Evolutionary conservation across 2,888 invertebrate species (phyloP), one percentile per base, ranked within the genome.

Genomic region (Oscheius onirici): DNA sequence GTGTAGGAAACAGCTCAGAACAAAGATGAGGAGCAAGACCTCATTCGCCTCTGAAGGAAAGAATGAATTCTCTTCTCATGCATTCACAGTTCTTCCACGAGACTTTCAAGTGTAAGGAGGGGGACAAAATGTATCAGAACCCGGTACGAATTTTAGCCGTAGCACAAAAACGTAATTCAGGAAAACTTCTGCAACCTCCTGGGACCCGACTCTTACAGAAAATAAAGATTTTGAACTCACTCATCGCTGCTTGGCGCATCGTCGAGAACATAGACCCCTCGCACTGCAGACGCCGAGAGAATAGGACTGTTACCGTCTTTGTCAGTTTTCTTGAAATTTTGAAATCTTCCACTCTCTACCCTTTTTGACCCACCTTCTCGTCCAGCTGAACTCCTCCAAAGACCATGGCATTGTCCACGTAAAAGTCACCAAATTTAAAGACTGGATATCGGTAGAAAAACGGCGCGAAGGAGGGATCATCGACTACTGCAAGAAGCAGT

Each of bases 381-480:
- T 69, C 73, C 15, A 11, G 57, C 13, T 49, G 69, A 2, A 87
- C 87, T 0, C 79, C 77, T 1, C 87, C 87, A 71, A 87, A 86
- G 20, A 86, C 75, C 28, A 84, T 46, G 0, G 86, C 83, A 67
- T 87, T 87, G 68, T 87, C 87, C 22, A 87, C 69, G 0, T 78
- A 76, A 8, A 79, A 70, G 58, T 86, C 83, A n/a, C 75, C 75
- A 57, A 86, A 72, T 44, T 74, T 71, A 3, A 86, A 68, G 41
- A 73, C 71, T 2, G 87, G 86, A 69, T 87, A 87, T 1, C 81
- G 70, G 10, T 78, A 75, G 28, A 81, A 69, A 41, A 80, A 79
- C 22, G 63, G 49, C 15, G 63, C 63, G 26, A 63, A 63, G 26
- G 46, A 46, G 26, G 63, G 63, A 46, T 63, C 63, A 49, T 63